Base-by-base conservation (phyloP, 92 coral and sea anemone species). In the Epizoanthus ramosus region DNA sequence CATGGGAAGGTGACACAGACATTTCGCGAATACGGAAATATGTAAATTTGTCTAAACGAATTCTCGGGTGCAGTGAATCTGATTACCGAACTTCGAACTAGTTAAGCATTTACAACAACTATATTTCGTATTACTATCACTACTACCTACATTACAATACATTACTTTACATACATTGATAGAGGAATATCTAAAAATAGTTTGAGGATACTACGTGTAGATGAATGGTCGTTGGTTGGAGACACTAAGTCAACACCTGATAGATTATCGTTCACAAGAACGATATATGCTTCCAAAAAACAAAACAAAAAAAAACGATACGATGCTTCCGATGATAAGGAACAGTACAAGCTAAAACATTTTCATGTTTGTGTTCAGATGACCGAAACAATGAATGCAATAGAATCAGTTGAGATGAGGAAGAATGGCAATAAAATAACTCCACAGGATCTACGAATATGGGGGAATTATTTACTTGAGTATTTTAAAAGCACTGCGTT, bases 181-280 rank as follows among this genome's bases (percentile, higher is more conserved):
- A n/a, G n/a, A n/a, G n/a, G n/a, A n/a, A n/a, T n/a, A n/a, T n/a
- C n/a, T n/a, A n/a, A n/a, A n/a, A n/a, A n/a, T n/a, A n/a, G n/a
- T n/a, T 18, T 63, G 25, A 63, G 68, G 24, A 63, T 22, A 63
- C 68, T 63, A 63, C 37, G 22, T 31, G 68, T 63, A 63, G 68
- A 63, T 63, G 68, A 63, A 63, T 18, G 19, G 25, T 18, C 24
- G 68, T 18, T 18, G 5, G 68, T 21, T 63, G 33, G 68, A 63
- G 25, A 63, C 68, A 18, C 24, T 6, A 63, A 16, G 68, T 63
- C 68, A 63, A 63, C 68, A 17, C 68, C 68, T 63, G 68, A 63
- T 3, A 63, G 68, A 63, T 63, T 63, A 63, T 63, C 68, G 68
- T 63, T 63, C 39, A 63, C 68, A 63, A 63, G 68, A 63, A 63